A percentile compares a stretch with the other conserved stretches of the same genome.
Conservation (phyloP, 2,888 invertebrate species). For the Himalopsyche kuldschensis region DNA sequence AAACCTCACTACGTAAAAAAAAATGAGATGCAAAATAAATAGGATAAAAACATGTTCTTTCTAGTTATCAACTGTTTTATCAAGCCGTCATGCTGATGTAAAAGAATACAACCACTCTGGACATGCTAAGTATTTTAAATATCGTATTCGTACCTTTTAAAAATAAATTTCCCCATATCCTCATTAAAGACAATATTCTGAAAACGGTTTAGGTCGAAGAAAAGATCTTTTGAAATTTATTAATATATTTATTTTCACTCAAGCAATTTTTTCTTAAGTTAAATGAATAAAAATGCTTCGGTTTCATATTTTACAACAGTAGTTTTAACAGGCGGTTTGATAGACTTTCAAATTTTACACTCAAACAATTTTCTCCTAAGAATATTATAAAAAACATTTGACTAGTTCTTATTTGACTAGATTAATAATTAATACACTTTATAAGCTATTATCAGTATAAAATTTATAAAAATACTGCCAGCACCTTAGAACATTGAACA, state of each 20-base stretch:
- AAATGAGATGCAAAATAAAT: not conserved
- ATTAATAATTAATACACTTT: constrained; percentile 26
- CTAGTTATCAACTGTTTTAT: not conserved
- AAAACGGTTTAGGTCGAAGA: constrained; percentile 23
- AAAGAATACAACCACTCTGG: not conserved
- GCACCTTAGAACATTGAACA: constrained; percentile 34
- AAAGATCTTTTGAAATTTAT: constrained; percentile 19
- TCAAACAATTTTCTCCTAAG: constrained; percentile 27
- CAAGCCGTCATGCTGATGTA: not conserved
- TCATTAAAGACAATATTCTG: constrained; percentile 6
- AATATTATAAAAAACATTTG: constrained; percentile 26
- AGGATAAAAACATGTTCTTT: not conserved
- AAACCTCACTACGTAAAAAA: not conserved
- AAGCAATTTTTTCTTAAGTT: constrained; percentile 25
- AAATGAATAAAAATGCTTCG: not conserved
- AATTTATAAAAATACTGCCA: constrained; percentile 32
- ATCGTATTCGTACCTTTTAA: not conserved
- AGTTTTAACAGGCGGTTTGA: constrained; percentile 18
- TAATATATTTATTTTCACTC: constrained; percentile 32
- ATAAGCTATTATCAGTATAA: constrained; percentile 24
- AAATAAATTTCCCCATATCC: not conserved
- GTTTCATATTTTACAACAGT: constrained; percentile 15
- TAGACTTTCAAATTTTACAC: constrained; percentile 34
- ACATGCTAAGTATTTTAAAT: not conserved
- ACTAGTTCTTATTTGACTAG: constrained; percentile 38